Percentiles rank a stretch among this genome's conserved stretches.
phyloP scores from a whole-genome alignment of 2,888 invertebrate genomes.

The Malthinus flaveolus region DNA sequence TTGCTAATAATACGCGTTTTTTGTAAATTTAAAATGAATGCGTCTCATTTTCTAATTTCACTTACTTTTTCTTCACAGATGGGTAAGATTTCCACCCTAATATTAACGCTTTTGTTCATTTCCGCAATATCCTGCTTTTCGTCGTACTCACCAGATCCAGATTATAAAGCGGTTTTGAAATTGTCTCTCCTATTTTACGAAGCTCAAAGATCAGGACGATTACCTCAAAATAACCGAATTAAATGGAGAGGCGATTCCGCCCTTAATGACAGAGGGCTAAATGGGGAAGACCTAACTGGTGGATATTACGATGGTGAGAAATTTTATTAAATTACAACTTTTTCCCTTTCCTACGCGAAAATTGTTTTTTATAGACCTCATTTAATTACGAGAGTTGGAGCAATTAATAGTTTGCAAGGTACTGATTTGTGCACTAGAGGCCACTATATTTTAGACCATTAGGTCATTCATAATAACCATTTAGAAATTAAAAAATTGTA shows the following conservation, averaged over 20 bases:
- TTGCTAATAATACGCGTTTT: background rate
- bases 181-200: constrained; percentile 61
- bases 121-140: constrained; percentile 4
- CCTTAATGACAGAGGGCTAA: constrained; percentile 54
- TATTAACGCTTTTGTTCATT: constrained; percentile 4
- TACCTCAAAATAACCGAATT: constrained; percentile 57
- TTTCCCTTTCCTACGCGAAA: too few species aligned
- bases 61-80: constrained; percentile 2
- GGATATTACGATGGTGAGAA: constrained; percentile 61
- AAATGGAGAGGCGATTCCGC: constrained; percentile 61
- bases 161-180: constrained; percentile 56
- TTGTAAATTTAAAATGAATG: too few species aligned
- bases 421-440: too few species aligned
- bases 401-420: too few species aligned
- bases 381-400: too few species aligned
- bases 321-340: too few species aligned
- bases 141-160: constrained; percentile 22
- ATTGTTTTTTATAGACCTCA: too few species aligned
- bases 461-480: too few species aligned
- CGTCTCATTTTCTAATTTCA: too few species aligned
- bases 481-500: too few species aligned
- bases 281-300: constrained; percentile 60
- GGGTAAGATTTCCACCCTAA: constrained; percentile 5
- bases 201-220: constrained; percentile 59
- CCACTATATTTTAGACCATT: too few species aligned